These are phyloP conservation scores for Enteromius viviparus DNA, from an alignment of 2,797 vertebrate genomes.

Conservation along the genomic window DNA sequence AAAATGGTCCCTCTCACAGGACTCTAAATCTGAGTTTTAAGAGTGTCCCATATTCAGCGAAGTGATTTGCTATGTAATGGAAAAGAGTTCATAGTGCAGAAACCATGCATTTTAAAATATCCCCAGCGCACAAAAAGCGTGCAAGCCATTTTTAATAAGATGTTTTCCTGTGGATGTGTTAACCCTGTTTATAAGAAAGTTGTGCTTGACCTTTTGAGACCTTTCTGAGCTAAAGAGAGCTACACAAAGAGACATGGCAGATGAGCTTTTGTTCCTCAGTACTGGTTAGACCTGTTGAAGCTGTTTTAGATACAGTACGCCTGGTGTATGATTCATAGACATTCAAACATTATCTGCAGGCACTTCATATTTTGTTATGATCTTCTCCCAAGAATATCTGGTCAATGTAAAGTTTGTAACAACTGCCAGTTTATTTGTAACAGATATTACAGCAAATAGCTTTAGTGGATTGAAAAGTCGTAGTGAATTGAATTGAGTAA, in stretches of 20 bases:
- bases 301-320: not conserved
- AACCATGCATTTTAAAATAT: slow-evolving; percentile 31
- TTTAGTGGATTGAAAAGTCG: not conserved
- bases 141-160: slow-evolving; percentile 6
- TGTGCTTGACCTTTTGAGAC: slow-evolving; percentile 48
- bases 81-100: slow-evolving; percentile 18
- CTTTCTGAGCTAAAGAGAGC: slow-evolving; percentile 43
- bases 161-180: slow-evolving; percentile 38
- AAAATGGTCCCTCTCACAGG: not conserved
- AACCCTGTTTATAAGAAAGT: slow-evolving; percentile 61
- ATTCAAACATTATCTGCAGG: not conserved
- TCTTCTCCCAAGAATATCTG: slow-evolving; percentile 6
- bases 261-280: slow-evolving; percentile 5
- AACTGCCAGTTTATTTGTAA: slow-evolving; percentile 8
- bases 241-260: slow-evolving; percentile 11
- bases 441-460: slow-evolving; percentile 1
- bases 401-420: not conserved
- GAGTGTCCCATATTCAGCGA: not conserved
- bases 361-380: slow-evolving; percentile 9
- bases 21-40: not conserved
- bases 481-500: slow-evolving; percentile 26
- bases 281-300: slow-evolving; percentile 32
- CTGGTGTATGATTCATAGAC: slow-evolving; percentile 5
- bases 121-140: not conserved
- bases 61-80: slow-evolving; percentile 22